phyloP scores from a whole-genome alignment of 2,888 invertebrate genomes.

The Spilarctia lutea region DNA sequence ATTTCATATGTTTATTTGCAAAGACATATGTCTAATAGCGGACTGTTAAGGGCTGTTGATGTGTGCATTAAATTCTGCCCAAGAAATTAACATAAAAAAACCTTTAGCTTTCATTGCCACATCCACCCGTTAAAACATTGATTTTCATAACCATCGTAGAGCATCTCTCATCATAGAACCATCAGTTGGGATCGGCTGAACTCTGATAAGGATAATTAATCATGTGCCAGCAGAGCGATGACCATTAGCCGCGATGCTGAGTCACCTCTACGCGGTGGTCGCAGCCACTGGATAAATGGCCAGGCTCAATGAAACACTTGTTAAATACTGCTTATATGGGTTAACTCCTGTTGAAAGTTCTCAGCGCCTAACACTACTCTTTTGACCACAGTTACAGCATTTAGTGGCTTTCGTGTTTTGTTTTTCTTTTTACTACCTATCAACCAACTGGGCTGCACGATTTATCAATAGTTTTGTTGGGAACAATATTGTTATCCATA shows the following conservation, averaged over 20 bases:
- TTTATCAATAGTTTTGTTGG: neutral
- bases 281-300: slow-evolving; percentile 55
- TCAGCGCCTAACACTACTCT: slow-evolving; percentile 7
- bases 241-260: slow-evolving; percentile 81
- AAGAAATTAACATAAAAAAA: neutral
- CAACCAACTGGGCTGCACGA: too few relatives aligned
- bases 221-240: slow-evolving; percentile 69
- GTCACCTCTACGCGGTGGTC: slow-evolving; percentile 75
- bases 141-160: slow-evolving; percentile 26
- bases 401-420: neutral
- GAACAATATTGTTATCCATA: neutral
- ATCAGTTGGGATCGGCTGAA: slow-evolving; percentile 71
- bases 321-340: slow-evolving; percentile 51
- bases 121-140: slow-evolving; percentile 45
- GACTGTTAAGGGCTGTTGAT: too few relatives aligned
- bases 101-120: slow-evolving; percentile 25
- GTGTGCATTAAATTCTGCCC: neutral
- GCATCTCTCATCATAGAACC: slow-evolving; percentile 79
- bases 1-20: too few relatives aligned
- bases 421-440: neutral
- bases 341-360: slow-evolving; percentile 22
- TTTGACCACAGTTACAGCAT: neutral
- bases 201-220: slow-evolving; percentile 82
- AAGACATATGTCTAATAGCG: too few relatives aligned
- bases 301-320: slow-evolving; percentile 58